A percentile compares a stretch with the other conserved stretches of the same genome.
phyloP scores from a whole-genome alignment of 2,888 invertebrate genomes.

The Mantis religiosa region DNA sequence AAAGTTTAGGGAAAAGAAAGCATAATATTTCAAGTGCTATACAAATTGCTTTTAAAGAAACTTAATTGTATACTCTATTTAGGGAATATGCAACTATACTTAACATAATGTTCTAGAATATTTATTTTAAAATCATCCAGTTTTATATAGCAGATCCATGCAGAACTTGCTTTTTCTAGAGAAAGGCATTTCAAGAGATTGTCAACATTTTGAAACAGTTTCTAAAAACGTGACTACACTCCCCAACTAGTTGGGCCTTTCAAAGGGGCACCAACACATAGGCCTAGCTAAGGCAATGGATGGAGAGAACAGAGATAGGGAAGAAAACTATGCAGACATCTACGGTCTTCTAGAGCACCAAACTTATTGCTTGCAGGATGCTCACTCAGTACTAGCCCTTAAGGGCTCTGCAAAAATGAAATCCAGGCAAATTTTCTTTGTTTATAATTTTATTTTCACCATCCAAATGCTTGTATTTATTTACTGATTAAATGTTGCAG shows the following conservation, averaged over 20 bases:
- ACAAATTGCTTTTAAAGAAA: no score
- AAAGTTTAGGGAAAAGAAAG: no score
- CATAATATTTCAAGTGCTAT: no score
- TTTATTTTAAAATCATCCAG: neutral
- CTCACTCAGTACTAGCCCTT: neutral
- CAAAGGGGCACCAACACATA: neutral
- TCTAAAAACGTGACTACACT: neutral
- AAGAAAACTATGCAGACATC: neutral
- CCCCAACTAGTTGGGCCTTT: neutral
- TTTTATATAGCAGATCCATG: neutral
- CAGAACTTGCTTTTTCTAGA: slow-evolving; percentile 1
- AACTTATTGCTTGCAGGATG: neutral
- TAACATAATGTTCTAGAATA: neutral
- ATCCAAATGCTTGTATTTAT: neutral
- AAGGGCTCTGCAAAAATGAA: neutral
- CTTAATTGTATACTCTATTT: neutral
- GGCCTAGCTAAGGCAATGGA: neutral
- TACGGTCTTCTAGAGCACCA: neutral
- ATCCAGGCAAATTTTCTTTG: neutral
- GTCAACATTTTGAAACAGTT: slow-evolving; percentile 20
- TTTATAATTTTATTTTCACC: neutral
- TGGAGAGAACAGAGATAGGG: neutral
- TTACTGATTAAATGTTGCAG: neutral
- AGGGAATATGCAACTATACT: neutral
- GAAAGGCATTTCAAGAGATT: slow-evolving; percentile 24